A percentile compares a stretch with the other conserved stretches of the same genome.
phyloP scores from a whole-genome alignment of 2,797 vertebrate species.

The Microctenopoma steveboyesi region DNA sequence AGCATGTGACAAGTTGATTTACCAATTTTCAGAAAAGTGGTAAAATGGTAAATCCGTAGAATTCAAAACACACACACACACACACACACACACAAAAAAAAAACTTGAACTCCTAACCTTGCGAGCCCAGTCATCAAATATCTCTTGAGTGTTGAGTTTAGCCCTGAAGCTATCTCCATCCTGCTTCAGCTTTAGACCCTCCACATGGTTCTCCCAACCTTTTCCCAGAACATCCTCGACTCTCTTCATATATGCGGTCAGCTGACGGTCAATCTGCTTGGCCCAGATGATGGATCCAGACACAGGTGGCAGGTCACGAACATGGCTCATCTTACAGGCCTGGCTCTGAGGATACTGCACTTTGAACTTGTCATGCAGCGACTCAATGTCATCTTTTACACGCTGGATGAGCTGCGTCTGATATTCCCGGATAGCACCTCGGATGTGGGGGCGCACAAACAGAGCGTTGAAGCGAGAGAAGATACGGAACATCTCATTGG shows the following conservation, averaged over 20 bases:
- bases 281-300: conserved; percentile 99
- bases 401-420: conserved; percentile 98
- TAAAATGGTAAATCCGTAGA: neutral
- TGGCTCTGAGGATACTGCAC: conserved; percentile 99
- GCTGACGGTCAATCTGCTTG: conserved; percentile 98
- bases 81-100: neutral
- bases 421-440: conserved; percentile 97
- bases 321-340: conserved; percentile 99
- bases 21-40: neutral
- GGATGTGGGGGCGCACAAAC: conserved; percentile 97
- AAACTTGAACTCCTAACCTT: conserved; percentile 82
- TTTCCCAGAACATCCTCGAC: conserved; percentile 98
- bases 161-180: conserved; percentile 98
- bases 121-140: conserved; percentile 99
- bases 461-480: conserved; percentile 98
- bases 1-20: neutral
- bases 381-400: conserved; percentile 98
- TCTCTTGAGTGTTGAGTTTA: conserved; percentile 99
- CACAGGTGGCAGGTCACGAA: conserved; percentile 94
- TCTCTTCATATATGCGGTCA: conserved; percentile 99
- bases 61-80: neutral
- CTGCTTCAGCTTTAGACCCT: conserved; percentile 99
- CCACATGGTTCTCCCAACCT: conserved; percentile 99
- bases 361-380: conserved; percentile 99
- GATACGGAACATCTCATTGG: conserved; percentile 99